These are phyloP conservation scores for Apomyelois bistriatella DNA, from an alignment of 2,888 invertebrate genomes.

Conservation along the genomic window DNA sequence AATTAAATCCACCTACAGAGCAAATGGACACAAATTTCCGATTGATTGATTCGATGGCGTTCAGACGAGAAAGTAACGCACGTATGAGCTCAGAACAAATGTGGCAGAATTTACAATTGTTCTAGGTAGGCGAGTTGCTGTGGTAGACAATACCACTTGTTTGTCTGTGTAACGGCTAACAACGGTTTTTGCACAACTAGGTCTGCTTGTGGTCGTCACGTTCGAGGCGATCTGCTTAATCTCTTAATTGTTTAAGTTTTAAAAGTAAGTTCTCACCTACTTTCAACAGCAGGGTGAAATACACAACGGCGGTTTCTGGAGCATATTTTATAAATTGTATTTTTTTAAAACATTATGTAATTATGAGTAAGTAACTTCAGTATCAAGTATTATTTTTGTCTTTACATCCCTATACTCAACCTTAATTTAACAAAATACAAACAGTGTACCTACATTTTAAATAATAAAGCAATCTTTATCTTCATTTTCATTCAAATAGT, in stretches of 20 bases:
- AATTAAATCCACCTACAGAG: neutral
- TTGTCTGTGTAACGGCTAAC: conserved; percentile 54
- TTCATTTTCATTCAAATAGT: no score
- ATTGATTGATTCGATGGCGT: conserved; percentile 47
- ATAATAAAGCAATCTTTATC: no score
- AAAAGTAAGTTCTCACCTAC: conserved; percentile 1
- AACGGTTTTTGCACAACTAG: conserved; percentile 67
- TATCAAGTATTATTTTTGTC: no score
- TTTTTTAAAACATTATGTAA: no score
- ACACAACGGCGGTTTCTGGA: no score
- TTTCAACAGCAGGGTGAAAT: neutral
- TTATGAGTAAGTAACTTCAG: no score
- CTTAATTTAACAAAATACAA: no score
- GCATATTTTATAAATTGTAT: no score
- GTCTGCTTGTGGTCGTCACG: conserved; percentile 50
- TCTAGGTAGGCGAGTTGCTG: conserved; percentile 51
- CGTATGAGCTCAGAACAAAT: conserved; percentile 53
- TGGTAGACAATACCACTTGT: conserved; percentile 38
- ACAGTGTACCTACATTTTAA: no score
- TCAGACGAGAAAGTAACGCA: conserved; percentile 56
- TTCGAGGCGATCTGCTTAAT: conserved; percentile 25
- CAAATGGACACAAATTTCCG: conserved; percentile 40
- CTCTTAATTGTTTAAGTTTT: conserved; percentile 19
- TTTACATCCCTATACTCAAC: no score
- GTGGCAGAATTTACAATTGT: conserved; percentile 55